Base-by-base conservation (phyloP, 2,888 invertebrate genomes). In the Nomada fucata region DNA sequence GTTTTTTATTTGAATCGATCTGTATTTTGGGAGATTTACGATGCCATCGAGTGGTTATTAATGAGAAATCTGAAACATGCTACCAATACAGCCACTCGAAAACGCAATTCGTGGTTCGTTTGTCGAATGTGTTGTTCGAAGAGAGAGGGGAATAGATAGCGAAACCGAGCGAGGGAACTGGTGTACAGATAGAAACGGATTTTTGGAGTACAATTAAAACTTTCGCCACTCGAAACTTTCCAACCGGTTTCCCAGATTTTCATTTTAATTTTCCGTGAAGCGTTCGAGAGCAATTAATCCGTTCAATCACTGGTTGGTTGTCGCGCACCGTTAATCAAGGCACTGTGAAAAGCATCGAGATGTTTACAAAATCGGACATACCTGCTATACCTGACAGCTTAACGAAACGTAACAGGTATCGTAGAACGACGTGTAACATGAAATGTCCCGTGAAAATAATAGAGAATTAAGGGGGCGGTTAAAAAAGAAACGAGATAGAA, bases 201-300 rank as follows among this genome's bases (percentile, higher is more conserved):
- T 65, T 70, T 65, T 53, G 18, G 59, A 61, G 65, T 55, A 26
- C 36, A 70, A 64, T 79, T 71, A 79, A 67, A 79, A 79, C 64
- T 70, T 55, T 10, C 36, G 11, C 29, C 44, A 20, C 65, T 65
- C 36, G 64, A 50, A 64, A 52, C 70, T 59, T 61, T 26, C 9
- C 9, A 13, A 15, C 18, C 18, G 13, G 36, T 10, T 20, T 18
- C 2, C 0, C 42, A n/a, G 13, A 26, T 11, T 79, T 79, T 71
- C 53, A 53, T 60, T 65, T 60, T 42, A 70, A 79, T 79, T 55
- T 47, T 18, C 26, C 7, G 9, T 52, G 50, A 71, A 47, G 53
- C 11, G 20, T 20, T 23, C 20, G 42, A n/a, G 57, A 15, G 13
- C 20, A 23, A 53, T 79, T 70, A 70, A 79, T 50, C 47, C 59